A percentile compares a stretch with the other conserved stretches of the same genome.
Evolutionary conservation across 1,140 invertebrate species (phyloP).

Genomic region (Trichonephila clavata): DNA sequence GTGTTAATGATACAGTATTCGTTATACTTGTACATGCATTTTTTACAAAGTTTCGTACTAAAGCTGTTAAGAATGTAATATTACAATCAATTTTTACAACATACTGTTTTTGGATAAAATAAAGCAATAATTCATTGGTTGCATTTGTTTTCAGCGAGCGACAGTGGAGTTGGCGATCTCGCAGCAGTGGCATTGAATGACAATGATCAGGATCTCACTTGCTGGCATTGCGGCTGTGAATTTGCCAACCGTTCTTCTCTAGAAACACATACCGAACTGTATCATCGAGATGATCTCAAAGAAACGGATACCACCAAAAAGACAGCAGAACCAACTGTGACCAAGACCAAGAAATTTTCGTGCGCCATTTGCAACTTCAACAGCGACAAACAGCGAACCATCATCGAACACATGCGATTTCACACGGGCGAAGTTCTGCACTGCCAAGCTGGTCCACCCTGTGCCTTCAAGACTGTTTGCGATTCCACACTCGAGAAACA

Average conservation of each 20-base stretch:
- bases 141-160: conserved; percentile 55
- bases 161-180: conserved; percentile 51
- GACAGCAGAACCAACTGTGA: neutral
- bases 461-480: conserved; percentile 79
- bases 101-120: no score
- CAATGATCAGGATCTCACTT: conserved; percentile 80
- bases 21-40: no score
- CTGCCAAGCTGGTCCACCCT: conserved; percentile 79
- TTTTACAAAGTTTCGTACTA: no score
- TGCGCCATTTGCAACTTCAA: conserved; percentile 81
- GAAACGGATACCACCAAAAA: conserved; percentile 10
- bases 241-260: conserved; percentile 82
- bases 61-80: no score
- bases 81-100: no score
- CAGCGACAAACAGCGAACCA: conserved; percentile 81
- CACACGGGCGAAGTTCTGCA: conserved; percentile 81
- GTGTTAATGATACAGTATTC: no score
- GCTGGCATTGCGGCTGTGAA: conserved; percentile 82
- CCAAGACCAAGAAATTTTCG: conserved; percentile 79
- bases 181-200: conserved; percentile 17
- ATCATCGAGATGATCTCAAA: conserved; percentile 78
- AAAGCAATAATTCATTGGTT: neutral
- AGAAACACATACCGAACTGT: conserved; percentile 81
- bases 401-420: conserved; percentile 82
- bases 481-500: conserved; percentile 79